Conservation (phyloP, 1,140 invertebrate genomes). For the Leptoteleia sp. region DNA sequence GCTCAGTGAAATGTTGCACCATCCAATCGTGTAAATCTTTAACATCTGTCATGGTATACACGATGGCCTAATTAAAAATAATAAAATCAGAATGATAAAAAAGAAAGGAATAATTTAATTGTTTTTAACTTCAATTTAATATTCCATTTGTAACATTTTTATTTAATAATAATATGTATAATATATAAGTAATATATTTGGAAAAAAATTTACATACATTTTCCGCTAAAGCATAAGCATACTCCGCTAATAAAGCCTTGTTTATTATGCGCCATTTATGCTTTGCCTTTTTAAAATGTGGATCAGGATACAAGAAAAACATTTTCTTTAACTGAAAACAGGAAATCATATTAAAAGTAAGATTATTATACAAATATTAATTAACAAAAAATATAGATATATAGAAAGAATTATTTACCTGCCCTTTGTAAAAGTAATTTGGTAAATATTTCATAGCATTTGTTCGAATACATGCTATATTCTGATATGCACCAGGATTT, state of each 20-base stretch:
- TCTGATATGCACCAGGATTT: constrained; percentile 90
- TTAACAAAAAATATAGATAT: too few species aligned
- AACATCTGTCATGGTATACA: constrained; percentile 99
- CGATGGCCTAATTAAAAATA: constrained; percentile 85
- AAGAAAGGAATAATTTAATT: too few species aligned
- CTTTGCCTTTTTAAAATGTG: constrained; percentile 99
- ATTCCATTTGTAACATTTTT: too few species aligned
- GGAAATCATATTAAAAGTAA: constrained; percentile 5
- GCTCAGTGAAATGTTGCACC: constrained; percentile 93
- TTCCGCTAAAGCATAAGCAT: constrained; percentile 95
- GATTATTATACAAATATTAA: not conserved
- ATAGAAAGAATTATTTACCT: too few species aligned
- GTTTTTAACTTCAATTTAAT: too few species aligned
- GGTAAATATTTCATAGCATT: constrained; percentile 99
- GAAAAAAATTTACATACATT: constrained; percentile 87
- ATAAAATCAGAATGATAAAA: too few species aligned
- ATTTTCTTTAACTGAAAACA: constrained; percentile 94
- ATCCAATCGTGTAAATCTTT: constrained; percentile 99
- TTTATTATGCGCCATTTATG: constrained; percentile 99
- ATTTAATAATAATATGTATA: too few species aligned
- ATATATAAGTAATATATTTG: too few species aligned
- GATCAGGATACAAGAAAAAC: constrained; percentile 99
- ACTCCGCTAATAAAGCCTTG: constrained; percentile 94
- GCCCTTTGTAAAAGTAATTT: constrained; percentile 97
- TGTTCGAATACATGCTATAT: constrained; percentile 96